Evolutionary conservation across 2,888 invertebrate species (phyloP).

Genomic region (Vannuccia rotundouncinata): DNA sequence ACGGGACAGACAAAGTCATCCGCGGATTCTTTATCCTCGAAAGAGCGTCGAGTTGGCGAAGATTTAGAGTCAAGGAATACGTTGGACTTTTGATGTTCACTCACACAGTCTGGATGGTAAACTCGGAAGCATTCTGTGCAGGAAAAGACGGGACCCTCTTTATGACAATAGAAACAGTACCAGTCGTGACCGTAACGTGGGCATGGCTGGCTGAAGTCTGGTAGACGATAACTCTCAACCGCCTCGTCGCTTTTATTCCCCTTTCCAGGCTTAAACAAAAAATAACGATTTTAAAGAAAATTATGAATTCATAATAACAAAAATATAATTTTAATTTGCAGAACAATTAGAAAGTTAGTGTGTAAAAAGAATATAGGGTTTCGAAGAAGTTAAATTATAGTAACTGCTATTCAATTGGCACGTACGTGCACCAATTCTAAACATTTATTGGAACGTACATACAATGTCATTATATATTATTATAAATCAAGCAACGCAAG

Average conservation of each 20-base stretch:
- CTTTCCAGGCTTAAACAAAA: too few species aligned
- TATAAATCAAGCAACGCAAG: too few species aligned
- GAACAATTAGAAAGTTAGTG: too few species aligned
- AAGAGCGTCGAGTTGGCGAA: background rate
- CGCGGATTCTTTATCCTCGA: background rate
- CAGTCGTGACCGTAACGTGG: conserved; percentile 63
- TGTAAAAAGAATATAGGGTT: too few species aligned
- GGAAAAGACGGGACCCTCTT: conserved; percentile 64
- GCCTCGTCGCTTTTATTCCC: background rate
- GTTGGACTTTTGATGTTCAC: background rate
- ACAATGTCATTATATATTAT: too few species aligned
- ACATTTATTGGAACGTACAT: too few species aligned
- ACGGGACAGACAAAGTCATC: conserved; percentile 9
- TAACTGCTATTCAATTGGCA: too few species aligned
- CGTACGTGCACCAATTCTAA: too few species aligned
- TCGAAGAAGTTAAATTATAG: too few species aligned
- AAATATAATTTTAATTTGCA: too few species aligned
- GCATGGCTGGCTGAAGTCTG: conserved; percentile 37
- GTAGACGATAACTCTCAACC: conserved; percentile 21
- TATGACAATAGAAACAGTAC: conserved; percentile 75
- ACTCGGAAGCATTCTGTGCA: conserved; percentile 67
- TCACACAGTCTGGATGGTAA: conserved; percentile 65
- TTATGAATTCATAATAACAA: too few species aligned
- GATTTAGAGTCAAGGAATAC: background rate
- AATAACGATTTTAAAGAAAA: too few species aligned